Percentiles rank a stretch among this genome's conserved stretches.
phyloP scores from a whole-genome alignment of 2,113 vertebrate genomes.

The Coreoperca whiteheadi region DNA sequence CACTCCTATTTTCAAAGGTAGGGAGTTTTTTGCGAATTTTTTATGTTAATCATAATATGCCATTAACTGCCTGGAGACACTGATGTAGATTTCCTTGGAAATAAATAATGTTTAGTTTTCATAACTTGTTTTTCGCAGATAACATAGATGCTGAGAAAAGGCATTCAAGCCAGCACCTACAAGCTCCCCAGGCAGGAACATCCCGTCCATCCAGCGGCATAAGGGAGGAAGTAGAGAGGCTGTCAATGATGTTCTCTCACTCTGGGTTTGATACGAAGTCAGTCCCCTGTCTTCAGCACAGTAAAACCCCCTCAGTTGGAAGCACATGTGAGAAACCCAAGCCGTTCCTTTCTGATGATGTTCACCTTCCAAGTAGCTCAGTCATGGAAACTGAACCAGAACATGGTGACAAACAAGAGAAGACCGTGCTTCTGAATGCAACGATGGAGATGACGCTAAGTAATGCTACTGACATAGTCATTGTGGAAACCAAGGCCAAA shows the following conservation, averaged over 20 bases:
- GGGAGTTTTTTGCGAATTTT: background rate
- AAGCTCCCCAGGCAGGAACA: background rate
- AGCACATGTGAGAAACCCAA: background rate
- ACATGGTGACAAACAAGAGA: slow-evolving; percentile 39
- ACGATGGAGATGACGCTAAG: slow-evolving; percentile 81
- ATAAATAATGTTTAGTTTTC: background rate
- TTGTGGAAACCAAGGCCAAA: slow-evolving; percentile 70
- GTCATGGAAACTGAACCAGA: slow-evolving; percentile 8
- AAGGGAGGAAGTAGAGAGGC: slow-evolving; percentile 47
- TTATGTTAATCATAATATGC: background rate
- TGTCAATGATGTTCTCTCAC: slow-evolving; percentile 35
- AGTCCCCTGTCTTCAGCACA: background rate
- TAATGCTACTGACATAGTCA: slow-evolving; percentile 66
- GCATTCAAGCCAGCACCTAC: background rate
- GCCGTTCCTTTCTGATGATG: background rate
- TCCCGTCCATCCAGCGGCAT: slow-evolving; percentile 26
- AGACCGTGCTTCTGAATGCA: slow-evolving; percentile 67
- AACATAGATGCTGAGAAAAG: background rate
- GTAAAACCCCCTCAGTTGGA: background rate
- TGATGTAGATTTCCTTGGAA: background rate
- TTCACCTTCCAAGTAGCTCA: background rate
- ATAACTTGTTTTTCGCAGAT: slow-evolving; percentile 17
- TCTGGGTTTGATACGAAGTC: slow-evolving; percentile 23
- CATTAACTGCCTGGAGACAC: background rate
- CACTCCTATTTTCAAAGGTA: slow-evolving; percentile 7